Evolutionary conservation across 2,888 invertebrate species (phyloP).

Genomic region (Drosophila nr. fundita): DNA sequence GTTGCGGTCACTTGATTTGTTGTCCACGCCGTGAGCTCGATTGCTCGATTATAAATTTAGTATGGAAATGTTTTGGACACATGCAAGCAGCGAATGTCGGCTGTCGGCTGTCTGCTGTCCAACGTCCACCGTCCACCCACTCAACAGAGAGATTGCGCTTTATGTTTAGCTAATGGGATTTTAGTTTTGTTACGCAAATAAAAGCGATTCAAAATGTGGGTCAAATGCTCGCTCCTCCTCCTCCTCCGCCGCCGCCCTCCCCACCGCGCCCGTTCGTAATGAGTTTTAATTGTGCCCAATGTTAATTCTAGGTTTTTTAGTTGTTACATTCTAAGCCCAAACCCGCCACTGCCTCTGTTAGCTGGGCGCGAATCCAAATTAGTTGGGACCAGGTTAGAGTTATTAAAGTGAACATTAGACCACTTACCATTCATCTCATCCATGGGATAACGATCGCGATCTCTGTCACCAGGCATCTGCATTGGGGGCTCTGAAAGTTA

Average conservation of each 20-base stretch:
- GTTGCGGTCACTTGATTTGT: constrained; percentile 37
- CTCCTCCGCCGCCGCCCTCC: not conserved
- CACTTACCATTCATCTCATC: constrained; percentile 78
- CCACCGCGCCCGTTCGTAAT: constrained; percentile 43
- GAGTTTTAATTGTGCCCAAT: constrained; percentile 73
- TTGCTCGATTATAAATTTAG: constrained; percentile 24
- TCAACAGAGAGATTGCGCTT: constrained; percentile 54
- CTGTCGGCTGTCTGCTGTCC: not conserved
- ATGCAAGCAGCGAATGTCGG: constrained; percentile 36
- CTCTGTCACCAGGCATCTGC: constrained; percentile 57
- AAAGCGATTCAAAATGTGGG: constrained; percentile 71
- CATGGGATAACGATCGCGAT: constrained; percentile 66
- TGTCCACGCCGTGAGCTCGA: constrained; percentile 35
- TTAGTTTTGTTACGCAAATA: constrained; percentile 77
- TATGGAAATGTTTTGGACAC: constrained; percentile 45
- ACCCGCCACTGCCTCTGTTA: constrained; percentile 35
- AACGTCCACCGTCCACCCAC: constrained; percentile 45
- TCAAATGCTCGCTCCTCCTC: constrained; percentile 59
- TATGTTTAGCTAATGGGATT: constrained; percentile 71
- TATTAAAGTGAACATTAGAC: not conserved
- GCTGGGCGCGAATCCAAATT: constrained; percentile 63
- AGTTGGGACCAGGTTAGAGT: constrained; percentile 40
- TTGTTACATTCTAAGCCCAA: constrained; percentile 32
- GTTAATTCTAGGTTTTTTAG: constrained; percentile 59
- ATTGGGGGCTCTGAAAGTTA: constrained; percentile 66